These are phyloP conservation scores for Pemphredon lugubris DNA, from an alignment of 2,888 invertebrate species.

Conservation along the genomic window DNA sequence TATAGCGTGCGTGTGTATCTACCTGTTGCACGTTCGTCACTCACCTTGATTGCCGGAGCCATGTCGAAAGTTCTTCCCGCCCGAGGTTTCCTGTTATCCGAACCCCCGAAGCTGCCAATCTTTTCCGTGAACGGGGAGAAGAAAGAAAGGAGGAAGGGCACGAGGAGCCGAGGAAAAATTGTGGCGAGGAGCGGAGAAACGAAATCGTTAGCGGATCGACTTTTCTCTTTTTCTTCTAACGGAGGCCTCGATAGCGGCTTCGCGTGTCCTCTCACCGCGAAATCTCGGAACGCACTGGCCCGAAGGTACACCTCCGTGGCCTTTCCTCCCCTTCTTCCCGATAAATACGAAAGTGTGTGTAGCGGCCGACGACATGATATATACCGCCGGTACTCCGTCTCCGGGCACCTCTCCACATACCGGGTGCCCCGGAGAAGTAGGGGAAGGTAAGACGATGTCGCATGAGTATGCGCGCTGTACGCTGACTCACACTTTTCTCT, in stretches of 20 bases:
- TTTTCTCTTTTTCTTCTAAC: too few relatives aligned
- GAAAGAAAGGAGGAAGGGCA: not conserved
- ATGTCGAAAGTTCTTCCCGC: constrained; percentile 53
- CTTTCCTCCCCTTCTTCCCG: constrained; percentile 64
- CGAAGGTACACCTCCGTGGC: constrained; percentile 36
- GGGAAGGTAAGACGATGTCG: constrained; percentile 34
- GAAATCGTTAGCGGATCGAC: too few relatives aligned
- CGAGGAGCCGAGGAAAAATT: not conserved
- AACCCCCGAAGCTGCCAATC: too few relatives aligned
- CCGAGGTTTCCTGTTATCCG: not conserved
- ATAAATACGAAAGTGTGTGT: constrained; percentile 73
- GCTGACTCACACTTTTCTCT: constrained; percentile 36
- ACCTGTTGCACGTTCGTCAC: constrained; percentile 69
- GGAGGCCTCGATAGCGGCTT: too few relatives aligned
- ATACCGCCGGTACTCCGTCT: constrained; percentile 43
- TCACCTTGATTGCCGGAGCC: constrained; percentile 70
- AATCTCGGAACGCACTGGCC: constrained; percentile 74
- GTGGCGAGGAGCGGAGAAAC: not conserved
- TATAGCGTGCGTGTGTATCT: constrained; percentile 53
- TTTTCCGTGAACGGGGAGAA: not conserved
- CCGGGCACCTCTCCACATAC: constrained; percentile 34
- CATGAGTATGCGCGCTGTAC: constrained; percentile 40
- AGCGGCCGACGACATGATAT: constrained; percentile 54
- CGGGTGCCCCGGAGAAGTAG: constrained; percentile 16
- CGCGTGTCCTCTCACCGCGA: constrained; percentile 67